Evolutionary conservation across 2,888 invertebrate genomes (phyloP).

Genomic region (Chloromyia formosa): DNA sequence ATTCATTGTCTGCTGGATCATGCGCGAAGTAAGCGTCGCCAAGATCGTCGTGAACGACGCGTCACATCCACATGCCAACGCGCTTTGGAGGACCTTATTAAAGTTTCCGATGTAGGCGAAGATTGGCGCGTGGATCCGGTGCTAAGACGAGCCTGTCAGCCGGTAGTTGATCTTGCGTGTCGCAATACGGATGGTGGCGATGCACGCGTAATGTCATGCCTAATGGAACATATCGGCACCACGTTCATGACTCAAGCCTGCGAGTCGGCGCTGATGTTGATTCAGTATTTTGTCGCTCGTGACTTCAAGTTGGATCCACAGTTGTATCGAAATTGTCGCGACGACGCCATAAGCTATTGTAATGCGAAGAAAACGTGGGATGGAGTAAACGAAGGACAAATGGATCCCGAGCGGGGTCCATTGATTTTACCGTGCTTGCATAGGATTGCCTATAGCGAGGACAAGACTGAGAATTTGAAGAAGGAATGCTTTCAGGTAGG

Average conservation of each 20-base stretch:
- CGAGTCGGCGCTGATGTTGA: conserved; percentile 90
- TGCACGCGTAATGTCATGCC: conserved; percentile 87
- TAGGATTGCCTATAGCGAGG: conserved; percentile 69
- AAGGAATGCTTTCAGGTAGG: conserved; percentile 65
- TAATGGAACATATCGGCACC: conserved; percentile 91
- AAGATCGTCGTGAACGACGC: conserved; percentile 66
- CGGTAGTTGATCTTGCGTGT: conserved; percentile 83
- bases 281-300: conserved; percentile 96
- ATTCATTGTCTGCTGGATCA: conserved; percentile 96
- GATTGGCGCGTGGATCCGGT: conserved; percentile 96
- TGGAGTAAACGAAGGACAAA: conserved; percentile 68
- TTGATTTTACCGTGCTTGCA: conserved; percentile 92
- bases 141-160: conserved; percentile 83
- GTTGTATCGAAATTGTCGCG: conserved; percentile 85
- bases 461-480: conserved; percentile 66
- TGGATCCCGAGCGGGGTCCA: conserved; percentile 82
- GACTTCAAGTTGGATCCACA: conserved; percentile 93
- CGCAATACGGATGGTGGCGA: conserved; percentile 77
- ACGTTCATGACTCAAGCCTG: conserved; percentile 87
- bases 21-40: conserved; percentile 71
- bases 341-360: conserved; percentile 85
- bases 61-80: conserved; percentile 77
- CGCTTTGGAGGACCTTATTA: conserved; percentile 81
- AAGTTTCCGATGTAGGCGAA: conserved; percentile 91
- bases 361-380: conserved; percentile 82